Conservation (phyloP, 2,113 vertebrate species). For the Porphyrio hochstetteri region DNA sequence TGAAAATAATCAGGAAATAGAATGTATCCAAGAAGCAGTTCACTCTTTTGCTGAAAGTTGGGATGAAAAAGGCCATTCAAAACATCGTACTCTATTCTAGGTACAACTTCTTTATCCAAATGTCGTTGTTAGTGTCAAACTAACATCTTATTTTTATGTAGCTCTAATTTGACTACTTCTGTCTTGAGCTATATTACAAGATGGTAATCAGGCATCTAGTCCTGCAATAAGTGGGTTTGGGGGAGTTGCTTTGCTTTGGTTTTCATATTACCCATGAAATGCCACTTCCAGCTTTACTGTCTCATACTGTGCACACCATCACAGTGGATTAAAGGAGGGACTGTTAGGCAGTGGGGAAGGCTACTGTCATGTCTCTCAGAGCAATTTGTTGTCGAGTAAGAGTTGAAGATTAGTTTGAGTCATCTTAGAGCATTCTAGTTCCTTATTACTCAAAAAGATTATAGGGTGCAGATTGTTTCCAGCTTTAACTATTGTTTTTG, state of each 20-base stretch:
- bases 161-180: background rate
- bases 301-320: fast-evolving
- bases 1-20: background rate
- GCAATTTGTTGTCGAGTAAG: background rate
- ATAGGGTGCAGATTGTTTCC: background rate
- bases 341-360: fast-evolving
- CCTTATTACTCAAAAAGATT: background rate
- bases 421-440: background rate
- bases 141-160: background rate
- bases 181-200: background rate
- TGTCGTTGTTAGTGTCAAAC: background rate
- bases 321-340: background rate
- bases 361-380: background rate
- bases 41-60: background rate
- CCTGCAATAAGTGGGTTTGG: background rate
- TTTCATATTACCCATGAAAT: background rate
- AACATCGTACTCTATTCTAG: background rate
- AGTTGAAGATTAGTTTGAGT: background rate
- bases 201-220: background rate
- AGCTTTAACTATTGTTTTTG: background rate
- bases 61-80: background rate
- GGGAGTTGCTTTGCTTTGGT: background rate
- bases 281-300: background rate
- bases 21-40: background rate
- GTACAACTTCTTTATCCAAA: background rate